Percentiles rank a stretch among this genome's conserved stretches.
These are phyloP conservation scores for Atopsyche davidsoni DNA, from an alignment of 1,140 invertebrate genomes.

Conservation along the genomic window DNA sequence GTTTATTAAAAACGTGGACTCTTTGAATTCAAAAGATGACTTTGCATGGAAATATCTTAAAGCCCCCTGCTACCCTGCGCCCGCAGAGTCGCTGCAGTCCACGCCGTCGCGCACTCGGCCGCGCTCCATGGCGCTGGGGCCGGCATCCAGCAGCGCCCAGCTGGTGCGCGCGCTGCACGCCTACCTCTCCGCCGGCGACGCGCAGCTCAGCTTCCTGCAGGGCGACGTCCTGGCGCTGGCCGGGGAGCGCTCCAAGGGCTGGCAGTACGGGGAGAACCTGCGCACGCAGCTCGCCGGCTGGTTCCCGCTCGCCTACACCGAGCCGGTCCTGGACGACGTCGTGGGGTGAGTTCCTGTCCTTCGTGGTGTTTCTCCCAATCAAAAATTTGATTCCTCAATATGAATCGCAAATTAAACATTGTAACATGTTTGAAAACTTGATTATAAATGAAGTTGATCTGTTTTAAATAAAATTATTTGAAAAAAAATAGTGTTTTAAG, in stretches of 20 bases:
- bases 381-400: too few relatives aligned
- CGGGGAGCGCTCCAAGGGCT: slow-evolving; percentile 87
- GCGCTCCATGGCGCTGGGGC: slow-evolving; percentile 62
- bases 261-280: slow-evolving; percentile 92
- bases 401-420: too few relatives aligned
- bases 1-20: too few relatives aligned
- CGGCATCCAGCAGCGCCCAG: slow-evolving; percentile 53
- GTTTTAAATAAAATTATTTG: too few relatives aligned
- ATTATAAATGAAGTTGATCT: too few relatives aligned
- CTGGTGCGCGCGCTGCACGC: slow-evolving; percentile 81
- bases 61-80: slow-evolving; percentile 2
- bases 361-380: too few relatives aligned
- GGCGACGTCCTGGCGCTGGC: slow-evolving; percentile 83
- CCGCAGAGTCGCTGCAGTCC: slow-evolving; percentile 58
- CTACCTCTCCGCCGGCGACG: slow-evolving; percentile 84
- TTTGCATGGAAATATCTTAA: too few relatives aligned
- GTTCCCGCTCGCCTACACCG: slow-evolving; percentile 92
- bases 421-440: too few relatives aligned
- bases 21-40: too few relatives aligned
- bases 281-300: slow-evolving; percentile 84
- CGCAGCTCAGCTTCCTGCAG: slow-evolving; percentile 87
- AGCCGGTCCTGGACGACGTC: slow-evolving; percentile 48
- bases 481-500: too few relatives aligned
- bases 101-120: slow-evolving; percentile 35
- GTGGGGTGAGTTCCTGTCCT: slow-evolving; percentile 33